A percentile compares a stretch with the other conserved stretches of the same genome.
phyloP scores from a whole-genome alignment of 2,888 invertebrate species.

The Aphidoletes aphidimyza region DNA sequence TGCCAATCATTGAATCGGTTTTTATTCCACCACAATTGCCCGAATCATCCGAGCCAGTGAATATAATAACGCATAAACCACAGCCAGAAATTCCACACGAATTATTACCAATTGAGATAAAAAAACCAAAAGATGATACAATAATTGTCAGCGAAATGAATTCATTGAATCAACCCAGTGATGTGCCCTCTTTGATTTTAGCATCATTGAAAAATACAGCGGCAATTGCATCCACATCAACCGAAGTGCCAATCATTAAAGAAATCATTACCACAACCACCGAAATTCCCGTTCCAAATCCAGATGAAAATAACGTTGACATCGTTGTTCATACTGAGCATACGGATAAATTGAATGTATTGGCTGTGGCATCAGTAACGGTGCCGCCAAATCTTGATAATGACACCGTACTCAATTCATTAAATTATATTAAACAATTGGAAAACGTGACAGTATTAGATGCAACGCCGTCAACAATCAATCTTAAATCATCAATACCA shows the following conservation, averaged over 20 bases:
- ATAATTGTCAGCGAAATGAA: neutral
- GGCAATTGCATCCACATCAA: neutral
- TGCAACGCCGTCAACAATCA: neutral
- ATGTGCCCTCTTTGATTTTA: neutral
- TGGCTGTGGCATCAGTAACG: neutral
- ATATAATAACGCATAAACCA: no score
- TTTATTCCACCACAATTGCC: neutral
- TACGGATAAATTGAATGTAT: neutral
- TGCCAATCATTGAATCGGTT: neutral
- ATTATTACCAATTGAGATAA: neutral
- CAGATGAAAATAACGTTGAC: constrained; percentile 13
- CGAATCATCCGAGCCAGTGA: no score
- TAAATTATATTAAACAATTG: neutral
- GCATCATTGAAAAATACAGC: neutral
- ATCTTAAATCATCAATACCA: neutral
- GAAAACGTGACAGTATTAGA: constrained; percentile 25
- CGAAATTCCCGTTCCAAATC: neutral
- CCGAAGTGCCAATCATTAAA: neutral
- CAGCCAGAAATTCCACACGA: neutral
- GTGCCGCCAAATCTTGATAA: neutral
- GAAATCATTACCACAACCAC: neutral
- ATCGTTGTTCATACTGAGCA: neutral
- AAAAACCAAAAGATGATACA: neutral
- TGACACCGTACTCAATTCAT: neutral
- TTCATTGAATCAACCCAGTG: neutral